Conservation (phyloP, 2,888 invertebrate genomes). For the Sipha maydis region DNA sequence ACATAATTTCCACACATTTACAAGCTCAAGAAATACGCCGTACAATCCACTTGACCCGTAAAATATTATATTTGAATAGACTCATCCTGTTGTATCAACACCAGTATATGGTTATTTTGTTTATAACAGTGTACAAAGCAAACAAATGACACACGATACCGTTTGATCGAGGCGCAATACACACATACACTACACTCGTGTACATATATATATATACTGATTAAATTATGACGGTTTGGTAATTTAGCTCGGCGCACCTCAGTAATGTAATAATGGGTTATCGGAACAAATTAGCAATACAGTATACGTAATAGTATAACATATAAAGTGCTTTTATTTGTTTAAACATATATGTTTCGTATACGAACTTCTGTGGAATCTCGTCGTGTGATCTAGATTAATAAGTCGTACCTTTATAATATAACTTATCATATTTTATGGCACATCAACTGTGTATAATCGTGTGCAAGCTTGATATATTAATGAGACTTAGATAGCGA, state of each 20-base stretch:
- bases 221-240: constrained; percentile 42
- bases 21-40: background rate
- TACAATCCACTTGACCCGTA: constrained; percentile 31
- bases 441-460: background rate
- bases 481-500: no score
- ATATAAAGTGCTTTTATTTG: background rate
- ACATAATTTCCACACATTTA: background rate
- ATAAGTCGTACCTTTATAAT: no score
- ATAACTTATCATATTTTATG: no score
- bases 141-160: constrained; percentile 11
- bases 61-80: background rate
- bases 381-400: background rate
- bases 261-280: background rate
- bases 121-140: background rate
- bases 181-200: no score
- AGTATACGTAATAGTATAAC: background rate
- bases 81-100: background rate
- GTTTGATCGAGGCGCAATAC: constrained; percentile 1
- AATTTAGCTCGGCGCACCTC: constrained; percentile 22
- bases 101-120: background rate
- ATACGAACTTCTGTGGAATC: background rate
- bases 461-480: no score
- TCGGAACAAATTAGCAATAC: background rate
- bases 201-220: background rate
- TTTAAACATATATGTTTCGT: no score